Evolutionary conservation across 2,113 vertebrate species (phyloP).

Genomic region (human): GRCh38 chr7:40413501-40414000

Average conservation of each 20-base stretch:
- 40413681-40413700: background rate
- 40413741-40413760: background rate
- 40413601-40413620: background rate
- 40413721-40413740: background rate
- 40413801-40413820: background rate
- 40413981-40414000: background rate
- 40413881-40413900: background rate
- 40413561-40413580: constrained; percentile 36
- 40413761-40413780: background rate
- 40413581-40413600: background rate
- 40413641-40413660: constrained; percentile 42
- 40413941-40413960: background rate
- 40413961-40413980: background rate
- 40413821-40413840: background rate
- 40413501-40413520: constrained; percentile 48
- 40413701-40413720: background rate
- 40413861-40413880: background rate
- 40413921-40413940: background rate
- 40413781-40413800: background rate
- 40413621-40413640: background rate
- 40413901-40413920: background rate
- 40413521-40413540: constrained; percentile 25
- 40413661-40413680: background rate
- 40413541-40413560: background rate
- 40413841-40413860: background rate